These are phyloP conservation scores for Lutjanus campechanus DNA, from an alignment of 2,797 vertebrate genomes.

Conservation along the genomic window DNA sequence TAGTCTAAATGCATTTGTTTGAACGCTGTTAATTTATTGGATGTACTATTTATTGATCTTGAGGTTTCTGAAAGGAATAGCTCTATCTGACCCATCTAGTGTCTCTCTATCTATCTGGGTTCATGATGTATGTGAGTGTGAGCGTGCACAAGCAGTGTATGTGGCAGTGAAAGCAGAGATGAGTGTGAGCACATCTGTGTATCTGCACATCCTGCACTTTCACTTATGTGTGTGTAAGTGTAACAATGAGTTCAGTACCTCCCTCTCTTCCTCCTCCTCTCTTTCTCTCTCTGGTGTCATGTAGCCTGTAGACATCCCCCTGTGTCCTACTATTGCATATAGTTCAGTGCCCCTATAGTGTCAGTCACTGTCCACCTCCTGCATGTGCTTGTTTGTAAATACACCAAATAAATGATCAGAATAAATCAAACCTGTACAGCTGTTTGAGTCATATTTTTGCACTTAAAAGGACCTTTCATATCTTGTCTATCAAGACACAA, in stretches of 20 bases:
- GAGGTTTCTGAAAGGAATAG: slow-evolving; percentile 70
- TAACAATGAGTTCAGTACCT: slow-evolving; percentile 74
- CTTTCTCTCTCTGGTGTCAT: slow-evolving; percentile 78
- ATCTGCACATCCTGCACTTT: slow-evolving; percentile 78
- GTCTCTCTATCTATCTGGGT: slow-evolving; percentile 78
- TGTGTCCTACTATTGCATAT: slow-evolving; percentile 76
- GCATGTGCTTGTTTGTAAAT: slow-evolving; percentile 91
- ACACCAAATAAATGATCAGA: slow-evolving; percentile 86
- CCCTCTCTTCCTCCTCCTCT: slow-evolving; percentile 36
- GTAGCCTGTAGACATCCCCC: slow-evolving; percentile 79
- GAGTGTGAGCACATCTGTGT: slow-evolving; percentile 59
- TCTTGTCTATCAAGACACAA: no score
- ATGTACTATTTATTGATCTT: slow-evolving; percentile 76
- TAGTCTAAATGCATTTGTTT: slow-evolving; percentile 61
- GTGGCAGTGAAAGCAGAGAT: slow-evolving; percentile 67
- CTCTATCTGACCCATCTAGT: slow-evolving; percentile 61
- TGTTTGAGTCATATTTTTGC: slow-evolving; percentile 31
- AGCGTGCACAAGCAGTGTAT: slow-evolving; percentile 46
- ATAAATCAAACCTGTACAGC: slow-evolving; percentile 64
- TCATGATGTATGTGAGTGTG: slow-evolving; percentile 41
- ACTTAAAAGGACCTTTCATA: no score
- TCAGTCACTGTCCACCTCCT: slow-evolving; percentile 83
- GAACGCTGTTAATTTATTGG: slow-evolving; percentile 74
- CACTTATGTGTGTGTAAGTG: slow-evolving; percentile 54
- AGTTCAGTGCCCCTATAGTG: slow-evolving; percentile 80